phyloP scores from a whole-genome alignment of 2,797 vertebrate species.

The Falco cherrug region DNA sequence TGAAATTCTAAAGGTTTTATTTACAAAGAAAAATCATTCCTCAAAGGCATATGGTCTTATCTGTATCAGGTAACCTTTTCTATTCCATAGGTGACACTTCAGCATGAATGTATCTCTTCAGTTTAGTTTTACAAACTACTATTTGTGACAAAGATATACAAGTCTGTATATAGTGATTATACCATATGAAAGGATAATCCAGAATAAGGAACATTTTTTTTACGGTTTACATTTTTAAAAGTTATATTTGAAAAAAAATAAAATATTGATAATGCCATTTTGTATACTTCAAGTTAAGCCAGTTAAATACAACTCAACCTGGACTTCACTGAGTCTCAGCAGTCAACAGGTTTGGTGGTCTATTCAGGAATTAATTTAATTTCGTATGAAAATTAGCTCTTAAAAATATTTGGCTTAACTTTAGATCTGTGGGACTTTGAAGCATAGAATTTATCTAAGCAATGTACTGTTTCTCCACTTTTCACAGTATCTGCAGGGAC shows the following conservation, averaged over 20 bases:
- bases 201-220: neutral
- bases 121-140: conserved; percentile 60
- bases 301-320: neutral
- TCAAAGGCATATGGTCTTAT: neutral
- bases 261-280: neutral
- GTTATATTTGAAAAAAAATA: neutral
- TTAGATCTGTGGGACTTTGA: neutral
- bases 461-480: neutral
- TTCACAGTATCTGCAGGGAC: neutral
- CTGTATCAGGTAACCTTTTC: conserved; percentile 18
- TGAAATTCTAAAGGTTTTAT: conserved; percentile 5
- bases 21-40: neutral
- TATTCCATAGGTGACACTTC: neutral
- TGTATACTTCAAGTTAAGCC: neutral
- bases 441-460: neutral
- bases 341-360: neutral
- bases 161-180: neutral
- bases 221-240: neutral
- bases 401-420: neutral
- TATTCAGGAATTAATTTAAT: neutral
- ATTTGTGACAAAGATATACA: neutral
- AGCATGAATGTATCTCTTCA: conserved; percentile 2
- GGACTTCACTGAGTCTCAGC: neutral
- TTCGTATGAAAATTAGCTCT: neutral
- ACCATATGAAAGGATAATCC: neutral